Percentiles rank a stretch among this genome's conserved stretches.
Evolutionary conservation across 1,140 invertebrate genomes (phyloP).

Genomic region (Drosophila prosaltans): DNA sequence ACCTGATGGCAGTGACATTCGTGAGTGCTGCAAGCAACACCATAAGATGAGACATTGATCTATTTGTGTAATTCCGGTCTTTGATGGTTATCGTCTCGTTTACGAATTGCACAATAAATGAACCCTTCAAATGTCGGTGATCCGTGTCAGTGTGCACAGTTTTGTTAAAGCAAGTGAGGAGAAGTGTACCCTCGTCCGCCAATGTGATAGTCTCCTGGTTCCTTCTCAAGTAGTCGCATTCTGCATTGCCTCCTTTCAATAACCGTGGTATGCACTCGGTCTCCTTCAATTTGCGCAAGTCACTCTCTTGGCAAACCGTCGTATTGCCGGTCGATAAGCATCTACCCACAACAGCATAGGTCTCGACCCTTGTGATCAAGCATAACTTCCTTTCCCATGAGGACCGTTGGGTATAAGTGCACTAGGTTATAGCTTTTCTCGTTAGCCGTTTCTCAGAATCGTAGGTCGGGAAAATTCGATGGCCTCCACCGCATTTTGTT

Average conservation of each 20-base stretch:
- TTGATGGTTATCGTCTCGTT: constrained; percentile 1
- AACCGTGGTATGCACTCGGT: constrained; percentile 5
- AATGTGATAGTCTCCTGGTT: background rate
- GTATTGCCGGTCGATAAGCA: constrained; percentile 15
- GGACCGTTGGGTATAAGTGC: too few relatives aligned
- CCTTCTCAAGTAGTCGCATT: too few relatives aligned
- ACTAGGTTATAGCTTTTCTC: background rate
- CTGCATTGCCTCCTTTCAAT: constrained; percentile 18
- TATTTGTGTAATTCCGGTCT: background rate
- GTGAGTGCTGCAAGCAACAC: background rate
- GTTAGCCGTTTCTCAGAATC: background rate
- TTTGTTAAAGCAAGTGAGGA: too few relatives aligned
- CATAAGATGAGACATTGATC: background rate
- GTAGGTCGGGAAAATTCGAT: background rate
- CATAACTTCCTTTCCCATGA: background rate
- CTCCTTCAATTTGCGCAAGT: constrained; percentile 5
- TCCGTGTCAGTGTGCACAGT: background rate
- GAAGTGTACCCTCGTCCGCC: too few relatives aligned
- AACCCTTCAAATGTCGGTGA: background rate
- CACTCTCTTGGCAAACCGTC: constrained; percentile 16
- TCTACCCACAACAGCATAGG: background rate
- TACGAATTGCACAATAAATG: background rate
- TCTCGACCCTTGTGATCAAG: background rate
- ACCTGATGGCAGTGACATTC: background rate
- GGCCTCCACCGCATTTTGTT: constrained; percentile 20